Percentiles rank a stretch among this genome's conserved stretches.
phyloP scores from a whole-genome alignment of 2,797 vertebrate species.

The Sebastolobus alascanus region DNA sequence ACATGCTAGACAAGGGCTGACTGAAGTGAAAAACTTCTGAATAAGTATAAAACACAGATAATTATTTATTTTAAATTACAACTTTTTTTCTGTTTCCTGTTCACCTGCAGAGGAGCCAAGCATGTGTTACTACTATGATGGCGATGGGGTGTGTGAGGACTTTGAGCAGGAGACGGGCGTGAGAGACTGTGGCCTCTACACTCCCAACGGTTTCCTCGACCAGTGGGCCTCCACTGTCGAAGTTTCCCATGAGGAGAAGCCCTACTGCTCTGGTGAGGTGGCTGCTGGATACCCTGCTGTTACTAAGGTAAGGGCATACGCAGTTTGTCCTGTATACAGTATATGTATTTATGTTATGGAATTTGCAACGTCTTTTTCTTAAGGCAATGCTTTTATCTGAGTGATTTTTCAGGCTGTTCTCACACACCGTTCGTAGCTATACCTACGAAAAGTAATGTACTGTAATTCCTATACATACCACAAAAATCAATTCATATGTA shows the following conservation, averaged over 20 bases:
- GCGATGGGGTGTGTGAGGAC: constrained; percentile 97
- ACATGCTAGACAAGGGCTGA: background rate
- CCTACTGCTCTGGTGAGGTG: constrained; percentile 94
- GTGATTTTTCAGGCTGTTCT: background rate
- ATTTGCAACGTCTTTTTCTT: background rate
- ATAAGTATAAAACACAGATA: background rate
- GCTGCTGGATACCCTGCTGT: constrained; percentile 95
- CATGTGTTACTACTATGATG: constrained; percentile 97
- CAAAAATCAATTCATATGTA: no score
- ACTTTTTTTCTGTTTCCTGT: constrained; percentile 9
- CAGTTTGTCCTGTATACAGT: background rate
- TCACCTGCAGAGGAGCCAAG: constrained; percentile 92
- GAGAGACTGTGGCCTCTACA: constrained; percentile 97
- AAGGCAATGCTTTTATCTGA: background rate
- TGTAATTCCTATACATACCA: no score
- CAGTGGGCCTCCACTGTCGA: constrained; percentile 95
- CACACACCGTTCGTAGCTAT: no score
- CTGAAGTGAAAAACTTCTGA: no score
- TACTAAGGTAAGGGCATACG: constrained; percentile 89
- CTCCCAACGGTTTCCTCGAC: constrained; percentile 94
- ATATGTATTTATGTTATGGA: background rate
- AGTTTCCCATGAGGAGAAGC: constrained; percentile 93
- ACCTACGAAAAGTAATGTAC: no score
- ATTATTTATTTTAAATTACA: background rate
- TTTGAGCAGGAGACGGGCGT: constrained; percentile 96